Base-by-base conservation (phyloP, 2,113 vertebrate species). In the Gambusia affinis region DNA sequence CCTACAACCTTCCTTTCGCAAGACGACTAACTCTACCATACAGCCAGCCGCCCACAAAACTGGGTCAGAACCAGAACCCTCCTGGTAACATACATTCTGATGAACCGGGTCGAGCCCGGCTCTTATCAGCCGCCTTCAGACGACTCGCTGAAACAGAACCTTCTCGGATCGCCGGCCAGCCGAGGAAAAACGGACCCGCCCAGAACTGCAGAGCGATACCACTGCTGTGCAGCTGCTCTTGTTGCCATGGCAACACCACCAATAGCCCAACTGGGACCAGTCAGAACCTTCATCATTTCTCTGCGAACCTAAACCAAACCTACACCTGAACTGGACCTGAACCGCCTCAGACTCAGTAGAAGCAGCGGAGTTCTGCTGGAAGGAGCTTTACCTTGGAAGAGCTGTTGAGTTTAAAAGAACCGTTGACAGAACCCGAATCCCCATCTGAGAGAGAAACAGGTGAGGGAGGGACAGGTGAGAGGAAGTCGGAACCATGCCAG, bases 401-500 rank as follows among this genome's bases (percentile, higher is more conserved):
- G 72, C 79, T 64, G 64, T 75, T 93, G 4, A 79, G 3, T 6
- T 96, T 95, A 15, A 93, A 73, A 5, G 95, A 93, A 7, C 95
- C 95, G 0, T 97, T 96, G 66, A 95, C 87, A 76, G 85, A 94
- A 71, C 93, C 73, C 0, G 93, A 82, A 22, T 96, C 94, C 0
- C 96, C 95, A 1, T 97, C 97, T 98, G 88, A 54, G 28, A 67
- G 61, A 71, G 29, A 73, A 14, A 42, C 39, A 67, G 65, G 88
- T 27, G 22, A 64, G 63, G 22, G 30, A 73, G 42, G 62, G n/a
- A 71, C 8, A 44, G 60, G 68, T 19, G 4, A 60, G 68, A 27
- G 4, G 15, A 54, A 24, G 4, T 14, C 1, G 73, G 28, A 24
- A 51, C 42, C 31, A 60, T 1, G 1, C 1, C 24, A 42, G n/a